Conservation (phyloP, 2,797 vertebrate genomes). For the Coccyzus lansbergi region DNA sequence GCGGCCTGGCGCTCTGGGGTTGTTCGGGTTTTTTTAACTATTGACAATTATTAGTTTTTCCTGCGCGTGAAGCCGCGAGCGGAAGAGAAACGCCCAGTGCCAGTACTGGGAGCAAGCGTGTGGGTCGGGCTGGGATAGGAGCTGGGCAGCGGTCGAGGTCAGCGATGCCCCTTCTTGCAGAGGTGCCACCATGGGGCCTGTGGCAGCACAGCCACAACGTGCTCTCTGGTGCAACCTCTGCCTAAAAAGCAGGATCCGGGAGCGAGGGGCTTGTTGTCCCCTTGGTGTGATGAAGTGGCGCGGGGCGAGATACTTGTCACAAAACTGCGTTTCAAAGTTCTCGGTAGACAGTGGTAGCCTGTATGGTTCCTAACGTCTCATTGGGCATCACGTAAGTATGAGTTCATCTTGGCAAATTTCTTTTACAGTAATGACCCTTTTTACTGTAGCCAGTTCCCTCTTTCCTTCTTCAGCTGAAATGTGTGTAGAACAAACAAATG, state of each 20-base stretch:
- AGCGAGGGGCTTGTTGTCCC: not conserved
- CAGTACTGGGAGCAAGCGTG: accelerated
- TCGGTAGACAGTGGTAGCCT: not conserved
- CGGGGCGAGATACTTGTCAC: not conserved
- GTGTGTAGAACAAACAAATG: not conserved
- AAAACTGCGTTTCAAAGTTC: not conserved
- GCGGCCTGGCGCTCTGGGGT: not conserved
- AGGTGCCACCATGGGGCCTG: not conserved
- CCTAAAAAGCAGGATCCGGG: not conserved
- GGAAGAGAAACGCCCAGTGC: not conserved
- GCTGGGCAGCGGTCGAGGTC: not conserved
- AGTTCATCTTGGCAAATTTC: not conserved
- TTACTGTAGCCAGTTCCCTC: accelerated
- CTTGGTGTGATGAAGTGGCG: not conserved
- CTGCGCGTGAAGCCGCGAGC: not conserved
- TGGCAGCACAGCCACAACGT: not conserved
- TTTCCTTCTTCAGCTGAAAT: not conserved
- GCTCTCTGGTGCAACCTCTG: not conserved
- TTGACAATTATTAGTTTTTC: not conserved
- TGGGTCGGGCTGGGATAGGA: not conserved
- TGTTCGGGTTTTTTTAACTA: not conserved
- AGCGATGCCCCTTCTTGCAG: not conserved
- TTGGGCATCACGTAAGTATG: not conserved
- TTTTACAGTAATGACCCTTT: not conserved
- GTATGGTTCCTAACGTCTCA: not conserved